Base-by-base conservation (phyloP, 2,888 invertebrate genomes). In the Thecophora atra region DNA sequence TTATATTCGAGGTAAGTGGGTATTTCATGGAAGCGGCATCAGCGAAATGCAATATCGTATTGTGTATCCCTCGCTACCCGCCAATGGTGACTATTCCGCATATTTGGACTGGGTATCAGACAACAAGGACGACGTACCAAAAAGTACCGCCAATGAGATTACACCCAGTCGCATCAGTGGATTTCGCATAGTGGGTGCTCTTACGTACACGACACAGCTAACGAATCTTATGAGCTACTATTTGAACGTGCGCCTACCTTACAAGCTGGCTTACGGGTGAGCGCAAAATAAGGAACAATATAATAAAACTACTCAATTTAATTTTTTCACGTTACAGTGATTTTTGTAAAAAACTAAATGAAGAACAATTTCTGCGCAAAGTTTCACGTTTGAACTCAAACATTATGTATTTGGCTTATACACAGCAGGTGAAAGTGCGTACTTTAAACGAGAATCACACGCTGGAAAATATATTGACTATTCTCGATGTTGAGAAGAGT, bases 161-260 rank as follows among this genome's bases (percentile, higher is more conserved):
- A 87, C 88, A 73, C 88, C 90, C 19, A 90, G 90, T 80, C 89
- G 89, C 76, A 91, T 93, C 83, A 90, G 91, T 78, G 91, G 92
- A 58, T 92, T 91, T 81, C 91, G 91, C 76, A 93, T 93, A 77
- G 91, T 90, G 84, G 95, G 93, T 76, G 97, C 94, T 69, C 90
- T 97, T 58, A 92, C 93, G 56, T 94, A 96, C 84, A 92, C 94
- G 54, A 92, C 96, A 72, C 97, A 97, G 88, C 89, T 97, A 78
- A 90, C 94, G 62, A 91, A 92, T 82, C 88, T 96, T 77, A 88
- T 96, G 77, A 93, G 96, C 65, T 94, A 92, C 88, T 93, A 93
- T 84, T 89, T 97, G 75, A 94, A 96, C 87, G 90, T 93, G 70
- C 89, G 92, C 76, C 89, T 97, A 83, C 97, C 97, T 51, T 91